Base-by-base conservation (phyloP, 2,113 vertebrate species). In the Bambusicola thoracicus region DNA sequence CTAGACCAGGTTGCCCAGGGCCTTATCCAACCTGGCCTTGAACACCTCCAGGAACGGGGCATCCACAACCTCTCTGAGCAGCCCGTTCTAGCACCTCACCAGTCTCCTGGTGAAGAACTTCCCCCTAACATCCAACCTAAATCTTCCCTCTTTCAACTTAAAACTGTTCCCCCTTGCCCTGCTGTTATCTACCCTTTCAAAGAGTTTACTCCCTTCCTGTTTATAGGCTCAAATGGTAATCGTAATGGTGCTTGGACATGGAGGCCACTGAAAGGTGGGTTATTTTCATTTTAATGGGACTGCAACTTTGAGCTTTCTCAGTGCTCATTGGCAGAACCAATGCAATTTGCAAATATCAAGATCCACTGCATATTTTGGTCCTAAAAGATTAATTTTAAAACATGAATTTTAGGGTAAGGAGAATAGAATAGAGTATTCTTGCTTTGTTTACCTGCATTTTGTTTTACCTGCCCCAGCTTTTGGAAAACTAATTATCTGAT, bases 341-440 rank as follows among this genome's bases (percentile, higher is more conserved):
- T 17, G 16, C 8, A 56, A 24, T 73, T 48, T 82, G 41, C 36
- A 87, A 72, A 63, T 4, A 68, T 30, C 49, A 44, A 24, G 44
- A 44, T 21, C 27, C 1, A 0, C 55, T 49, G 48, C 0, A 0
- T 5, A 36, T 67, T 70, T 74, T 49, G 18, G 38, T 74, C 51
- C 10, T 59, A 81, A 34, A 13, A 63, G 20, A 30, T 55, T 61
- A 7, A 32, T 89, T 89, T 81, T 65, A 63, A 43, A 67, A 74
- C 20, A 55, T 85, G 49, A 7, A 2, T 7, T 73, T 89, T 92
- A 34, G 5, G 4, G 13, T 27, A 51, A 51, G 58, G 53, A 92
- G 40, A 66, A 59, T 36, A 46, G 32, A 25, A 58, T 24, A 51
- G 32, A n/a, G 44, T 24, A 69, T 5, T 21, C 17, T 53, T 78